These are phyloP conservation scores for Pristionchus japonicus DNA, from an alignment of 2,888 invertebrate species.

Conservation along the genomic window DNA sequence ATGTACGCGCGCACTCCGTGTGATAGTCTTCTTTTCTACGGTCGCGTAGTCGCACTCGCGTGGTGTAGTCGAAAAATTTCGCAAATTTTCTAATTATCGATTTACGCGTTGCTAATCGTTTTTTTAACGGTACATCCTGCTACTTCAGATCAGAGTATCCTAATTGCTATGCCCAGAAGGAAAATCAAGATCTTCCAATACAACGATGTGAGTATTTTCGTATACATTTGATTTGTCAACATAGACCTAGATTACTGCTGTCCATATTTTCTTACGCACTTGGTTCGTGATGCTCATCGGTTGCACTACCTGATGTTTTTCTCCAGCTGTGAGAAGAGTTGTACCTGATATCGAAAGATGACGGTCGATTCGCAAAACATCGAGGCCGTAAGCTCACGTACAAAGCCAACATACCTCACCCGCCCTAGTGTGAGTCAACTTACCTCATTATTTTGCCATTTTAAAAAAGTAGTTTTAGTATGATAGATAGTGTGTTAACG, in stretches of 20 bases:
- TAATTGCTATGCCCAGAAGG: neutral
- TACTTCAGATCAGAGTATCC: neutral
- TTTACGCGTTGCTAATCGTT: neutral
- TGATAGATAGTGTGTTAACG: no score
- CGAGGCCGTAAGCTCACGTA: constrained; percentile 40
- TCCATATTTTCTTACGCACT: neutral
- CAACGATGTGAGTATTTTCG: constrained; percentile 7
- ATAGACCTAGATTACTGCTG: no score
- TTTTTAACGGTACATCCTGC: neutral
- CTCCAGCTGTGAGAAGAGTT: constrained; percentile 39
- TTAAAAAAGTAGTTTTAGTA: neutral
- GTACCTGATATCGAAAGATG: constrained; percentile 43
- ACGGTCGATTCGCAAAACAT: constrained; percentile 23
- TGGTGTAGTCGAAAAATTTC: neutral
- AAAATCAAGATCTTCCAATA: neutral
- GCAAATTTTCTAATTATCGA: neutral
- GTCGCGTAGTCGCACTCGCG: neutral
- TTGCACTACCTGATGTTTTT: constrained; percentile 34
- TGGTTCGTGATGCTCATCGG: constrained; percentile 22
- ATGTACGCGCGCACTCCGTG: neutral
- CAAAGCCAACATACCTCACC: neutral
- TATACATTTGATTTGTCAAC: no score
- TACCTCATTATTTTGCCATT: constrained; percentile 8
- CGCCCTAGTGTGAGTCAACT: neutral
- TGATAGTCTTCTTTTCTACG: neutral